These are phyloP conservation scores for Dryobotodes eremita DNA, from an alignment of 2,888 invertebrate species.

Conservation along the genomic window DNA sequence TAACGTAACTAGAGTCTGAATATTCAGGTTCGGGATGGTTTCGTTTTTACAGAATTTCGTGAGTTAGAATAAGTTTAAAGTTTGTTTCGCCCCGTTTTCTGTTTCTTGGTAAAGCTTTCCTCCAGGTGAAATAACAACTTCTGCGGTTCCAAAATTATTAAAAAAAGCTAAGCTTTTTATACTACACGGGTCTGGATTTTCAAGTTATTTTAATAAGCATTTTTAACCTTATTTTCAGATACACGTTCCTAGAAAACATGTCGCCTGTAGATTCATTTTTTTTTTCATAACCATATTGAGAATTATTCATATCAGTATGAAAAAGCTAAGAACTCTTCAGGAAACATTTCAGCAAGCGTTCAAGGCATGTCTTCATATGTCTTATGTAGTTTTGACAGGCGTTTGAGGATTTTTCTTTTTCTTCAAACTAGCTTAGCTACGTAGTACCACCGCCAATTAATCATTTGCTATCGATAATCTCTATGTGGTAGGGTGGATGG, in stretches of 20 bases:
- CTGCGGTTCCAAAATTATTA: not conserved
- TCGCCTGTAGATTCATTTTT: not conserved
- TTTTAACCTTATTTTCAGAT: not conserved
- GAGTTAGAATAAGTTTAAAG: not conserved
- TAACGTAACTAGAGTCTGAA: not conserved
- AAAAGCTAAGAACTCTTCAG: not conserved
- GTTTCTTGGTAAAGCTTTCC: too few relatives aligned
- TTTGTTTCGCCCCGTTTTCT: not conserved
- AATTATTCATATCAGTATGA: not conserved
- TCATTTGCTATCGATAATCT: not conserved
- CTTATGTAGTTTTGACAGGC: too few relatives aligned
- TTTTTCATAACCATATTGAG: too few relatives aligned
- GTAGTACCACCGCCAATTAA: not conserved
- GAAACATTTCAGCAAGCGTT: not conserved
- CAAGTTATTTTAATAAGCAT: not conserved
- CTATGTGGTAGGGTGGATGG: too few relatives aligned
- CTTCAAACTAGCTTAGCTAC: not conserved
- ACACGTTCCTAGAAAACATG: not conserved
- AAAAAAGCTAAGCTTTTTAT: not conserved
- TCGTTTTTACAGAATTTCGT: not conserved
- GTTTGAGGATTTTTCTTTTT: not conserved
- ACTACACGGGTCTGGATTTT: not conserved
- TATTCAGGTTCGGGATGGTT: not conserved
- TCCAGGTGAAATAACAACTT: not conserved
- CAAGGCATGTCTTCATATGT: too few relatives aligned